Conservation (phyloP, 2,888 invertebrate genomes). For the Gandaritis pyraliata region DNA sequence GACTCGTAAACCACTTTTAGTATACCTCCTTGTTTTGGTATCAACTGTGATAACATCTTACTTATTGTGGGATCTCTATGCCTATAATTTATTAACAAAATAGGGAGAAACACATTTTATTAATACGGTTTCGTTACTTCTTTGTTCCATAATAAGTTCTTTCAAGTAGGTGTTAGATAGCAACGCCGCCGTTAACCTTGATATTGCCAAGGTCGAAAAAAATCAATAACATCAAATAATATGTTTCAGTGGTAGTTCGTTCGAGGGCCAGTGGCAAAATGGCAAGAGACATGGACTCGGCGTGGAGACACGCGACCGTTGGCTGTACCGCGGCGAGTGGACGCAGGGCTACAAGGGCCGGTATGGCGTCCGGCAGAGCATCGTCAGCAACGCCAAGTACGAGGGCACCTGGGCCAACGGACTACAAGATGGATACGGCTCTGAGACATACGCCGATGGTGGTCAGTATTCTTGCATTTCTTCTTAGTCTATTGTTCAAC, state of each 20-base stretch:
- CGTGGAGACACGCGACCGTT: constrained; percentile 97
- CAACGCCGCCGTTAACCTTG: constrained; percentile 18
- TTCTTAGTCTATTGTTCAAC: neutral
- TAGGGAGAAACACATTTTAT: no score
- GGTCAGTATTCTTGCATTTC: constrained; percentile 87
- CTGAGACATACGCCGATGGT: constrained; percentile 99
- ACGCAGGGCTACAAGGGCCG: constrained; percentile 99
- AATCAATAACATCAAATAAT: constrained; percentile 33
- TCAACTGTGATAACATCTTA: no score
- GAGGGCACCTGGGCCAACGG: constrained; percentile 99
- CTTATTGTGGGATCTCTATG: no score
- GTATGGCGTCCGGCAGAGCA: constrained; percentile 98
- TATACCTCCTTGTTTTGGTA: no score
- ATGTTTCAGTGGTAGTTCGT: constrained; percentile 93
- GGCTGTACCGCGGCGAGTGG: constrained; percentile 99
- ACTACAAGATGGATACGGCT: constrained; percentile 99
- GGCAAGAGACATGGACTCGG: constrained; percentile 99
- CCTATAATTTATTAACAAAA: no score
- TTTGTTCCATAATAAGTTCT: constrained; percentile 9
- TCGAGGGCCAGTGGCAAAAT: constrained; percentile 99
- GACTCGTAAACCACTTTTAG: no score
- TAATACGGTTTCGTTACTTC: neutral
- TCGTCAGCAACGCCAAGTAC: constrained; percentile 97
- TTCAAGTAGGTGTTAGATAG: constrained; percentile 16
- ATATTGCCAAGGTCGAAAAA: constrained; percentile 26